Evolutionary conservation across 2,888 invertebrate genomes (phyloP).

Genomic region (Elaeidobius kamerunicus): DNA sequence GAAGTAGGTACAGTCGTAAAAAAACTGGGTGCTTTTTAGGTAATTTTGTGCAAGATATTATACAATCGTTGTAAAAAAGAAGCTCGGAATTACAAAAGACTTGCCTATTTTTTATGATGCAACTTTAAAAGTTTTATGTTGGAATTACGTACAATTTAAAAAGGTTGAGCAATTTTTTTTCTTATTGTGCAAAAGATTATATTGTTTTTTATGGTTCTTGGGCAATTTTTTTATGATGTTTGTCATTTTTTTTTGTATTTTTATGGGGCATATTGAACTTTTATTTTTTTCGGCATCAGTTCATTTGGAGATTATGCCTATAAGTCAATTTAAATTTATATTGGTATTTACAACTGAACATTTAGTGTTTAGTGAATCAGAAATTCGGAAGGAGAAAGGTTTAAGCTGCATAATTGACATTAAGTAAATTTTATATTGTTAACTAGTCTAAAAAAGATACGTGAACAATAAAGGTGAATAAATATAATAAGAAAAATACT

Average conservation of each 20-base stretch:
- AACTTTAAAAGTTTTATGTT: neutral
- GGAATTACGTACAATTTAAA: neutral
- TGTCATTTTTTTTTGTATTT: neutral
- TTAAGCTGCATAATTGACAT: no score
- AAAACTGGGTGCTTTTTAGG: slow-evolving; percentile 12
- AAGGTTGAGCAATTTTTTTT: slow-evolving; percentile 4
- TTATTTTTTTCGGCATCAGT: no score
- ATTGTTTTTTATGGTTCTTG: neutral
- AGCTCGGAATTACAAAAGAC: neutral
- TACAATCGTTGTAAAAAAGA: slow-evolving; percentile 13
- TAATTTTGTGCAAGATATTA: slow-evolving; percentile 17
- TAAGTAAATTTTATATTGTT: no score
- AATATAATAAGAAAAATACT: no score
- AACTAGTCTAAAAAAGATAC: no score
- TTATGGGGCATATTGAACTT: no score
- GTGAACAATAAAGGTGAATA: no score
- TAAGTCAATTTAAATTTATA: neutral
- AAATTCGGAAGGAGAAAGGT: no score
- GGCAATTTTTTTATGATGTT: neutral
- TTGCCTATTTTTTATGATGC: neutral
- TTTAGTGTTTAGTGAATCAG: no score
- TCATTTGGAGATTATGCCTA: neutral
- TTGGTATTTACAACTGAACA: no score
- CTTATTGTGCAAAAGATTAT: neutral
- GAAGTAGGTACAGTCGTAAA: slow-evolving; percentile 9